phyloP scores from a whole-genome alignment of 1,140 invertebrate genomes.

The Neotoxoptera formosana region DNA sequence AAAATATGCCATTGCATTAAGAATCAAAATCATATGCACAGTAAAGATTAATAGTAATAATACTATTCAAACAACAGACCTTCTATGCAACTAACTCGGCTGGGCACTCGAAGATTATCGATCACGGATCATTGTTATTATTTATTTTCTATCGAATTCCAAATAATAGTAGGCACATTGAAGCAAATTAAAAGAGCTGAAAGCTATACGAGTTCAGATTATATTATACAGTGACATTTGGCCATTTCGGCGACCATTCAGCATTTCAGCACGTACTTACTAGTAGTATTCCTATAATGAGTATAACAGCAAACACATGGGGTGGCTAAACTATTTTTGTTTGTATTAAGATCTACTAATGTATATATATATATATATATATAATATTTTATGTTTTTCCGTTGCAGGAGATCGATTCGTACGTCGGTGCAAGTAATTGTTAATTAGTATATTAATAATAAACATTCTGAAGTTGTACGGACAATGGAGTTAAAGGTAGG shows the following conservation, averaged over 20 bases:
- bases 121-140: neutral
- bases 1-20: no score
- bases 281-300: neutral
- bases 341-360: neutral
- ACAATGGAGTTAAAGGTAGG: neutral
- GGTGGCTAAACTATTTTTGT: neutral
- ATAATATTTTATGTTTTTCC: neutral
- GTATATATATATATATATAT: neutral
- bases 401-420: neutral
- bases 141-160: neutral
- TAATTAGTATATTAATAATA: neutral
- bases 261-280: neutral
- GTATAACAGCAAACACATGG: neutral
- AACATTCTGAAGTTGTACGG: neutral
- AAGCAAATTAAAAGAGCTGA: neutral
- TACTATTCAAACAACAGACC: neutral
- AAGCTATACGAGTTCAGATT: neutral
- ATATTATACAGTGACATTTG: neutral
- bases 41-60: no score
- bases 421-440: neutral
- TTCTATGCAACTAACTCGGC: neutral
- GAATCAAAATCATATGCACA: neutral
- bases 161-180: neutral
- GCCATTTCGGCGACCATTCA: neutral
- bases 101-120: no score